A percentile compares a stretch with the other conserved stretches of the same genome.
Evolutionary conservation across 2,113 vertebrate genomes (phyloP).

Genomic region (Siphamia tubifer): DNA sequence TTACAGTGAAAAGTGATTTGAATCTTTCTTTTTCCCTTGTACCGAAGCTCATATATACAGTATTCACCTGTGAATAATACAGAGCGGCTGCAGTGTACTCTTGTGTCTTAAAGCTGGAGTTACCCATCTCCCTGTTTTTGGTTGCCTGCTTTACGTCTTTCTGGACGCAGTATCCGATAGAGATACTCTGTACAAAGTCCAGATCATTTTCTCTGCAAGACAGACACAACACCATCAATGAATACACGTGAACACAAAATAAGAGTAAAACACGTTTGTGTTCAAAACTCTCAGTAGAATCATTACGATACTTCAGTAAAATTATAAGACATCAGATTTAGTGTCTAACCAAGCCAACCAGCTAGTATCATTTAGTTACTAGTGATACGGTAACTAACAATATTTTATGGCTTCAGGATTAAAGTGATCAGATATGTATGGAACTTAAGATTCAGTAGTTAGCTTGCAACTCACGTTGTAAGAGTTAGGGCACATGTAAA

Average conservation of each 20-base stretch:
- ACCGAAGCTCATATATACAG: background rate
- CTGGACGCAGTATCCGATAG: slow-evolving; percentile 41
- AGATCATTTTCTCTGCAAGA: slow-evolving; percentile 74
- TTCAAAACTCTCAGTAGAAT: no score
- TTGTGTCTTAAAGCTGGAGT: slow-evolving; percentile 81
- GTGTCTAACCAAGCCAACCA: no score
- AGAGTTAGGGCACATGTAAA: slow-evolving; percentile 55
- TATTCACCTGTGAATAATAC: slow-evolving; percentile 86
- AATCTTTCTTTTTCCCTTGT: no score
- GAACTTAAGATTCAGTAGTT: background rate
- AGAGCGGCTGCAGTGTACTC: slow-evolving; percentile 78
- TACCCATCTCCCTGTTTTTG: slow-evolving; percentile 85
- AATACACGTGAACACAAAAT: no score
- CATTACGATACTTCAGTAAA: no score
- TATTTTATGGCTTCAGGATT: background rate
- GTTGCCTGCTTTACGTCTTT: slow-evolving; percentile 78
- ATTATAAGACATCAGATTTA: no score
- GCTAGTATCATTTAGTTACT: no score
- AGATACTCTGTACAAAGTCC: slow-evolving; percentile 69
- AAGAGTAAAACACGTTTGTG: no score
- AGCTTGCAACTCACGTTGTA: slow-evolving; percentile 63
- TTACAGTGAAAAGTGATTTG: no score
- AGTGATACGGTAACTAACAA: no score
- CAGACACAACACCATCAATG: no score
- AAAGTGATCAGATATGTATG: background rate